Evolutionary conservation across 2,797 vertebrate species (phyloP), one percentile per base, ranked within the genome.

Genomic region (Acipenser transmontanus): DNA sequence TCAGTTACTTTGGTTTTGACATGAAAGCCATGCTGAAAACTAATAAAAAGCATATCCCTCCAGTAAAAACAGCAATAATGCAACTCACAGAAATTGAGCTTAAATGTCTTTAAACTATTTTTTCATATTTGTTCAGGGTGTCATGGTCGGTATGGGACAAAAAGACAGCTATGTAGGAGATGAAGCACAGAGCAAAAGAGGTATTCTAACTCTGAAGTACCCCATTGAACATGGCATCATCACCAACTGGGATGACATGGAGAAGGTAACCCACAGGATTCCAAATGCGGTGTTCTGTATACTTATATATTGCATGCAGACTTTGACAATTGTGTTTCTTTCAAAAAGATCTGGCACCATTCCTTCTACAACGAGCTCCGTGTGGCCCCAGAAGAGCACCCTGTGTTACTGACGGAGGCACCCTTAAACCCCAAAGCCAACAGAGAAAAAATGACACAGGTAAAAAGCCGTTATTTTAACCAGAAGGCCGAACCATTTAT

Each of bases 231-330:
- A 99, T 0, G 96, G 96, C 85, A 99, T 99, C 84, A 88, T 99
- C 86, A 98, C 96, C 86, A 99, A 99, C 93, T 99, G 97, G 97
- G 95, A 98, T 0, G 95, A 98, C 79, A 98, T 97, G 95, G 95
- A 98, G 83, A 98, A 98, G 93, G 94, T 96, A 77, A 48, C 34
- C 34, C 62, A 6, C 7, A 0, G 9, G 8, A 8, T 1, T 3
- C 4, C 9, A 2, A 12, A 13, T 59, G 57, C 20, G 12, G 34
- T 12, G 4, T 8, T 62, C 47, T 49, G 34, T 34, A 34, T 34
- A 34, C 20, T 34, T 34, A 34, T 34, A 34, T 34, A 34, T 13
- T 49, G 48, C 56, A 12, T 17, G 14, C 57, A 14, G 4, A 8
- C 50, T 20, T 7, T 12, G 34, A 9, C 52, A 57, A 20, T 47